These are phyloP conservation scores for Eupithecia centaureata DNA, from an alignment of 2,888 invertebrate genomes.

Conservation along the genomic window DNA sequence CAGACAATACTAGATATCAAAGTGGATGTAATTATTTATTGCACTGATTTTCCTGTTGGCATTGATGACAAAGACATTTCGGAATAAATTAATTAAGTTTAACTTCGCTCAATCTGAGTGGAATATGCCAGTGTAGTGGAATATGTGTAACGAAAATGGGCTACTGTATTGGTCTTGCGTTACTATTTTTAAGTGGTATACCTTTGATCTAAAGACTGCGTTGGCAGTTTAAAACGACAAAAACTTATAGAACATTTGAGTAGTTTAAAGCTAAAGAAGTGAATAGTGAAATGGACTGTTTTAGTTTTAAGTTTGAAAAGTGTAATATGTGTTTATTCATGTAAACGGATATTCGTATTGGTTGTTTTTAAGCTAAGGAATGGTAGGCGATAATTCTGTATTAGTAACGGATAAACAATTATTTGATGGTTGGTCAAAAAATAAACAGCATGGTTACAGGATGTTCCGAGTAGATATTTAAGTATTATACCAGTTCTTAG, in stretches of 20 bases:
- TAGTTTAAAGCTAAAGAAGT: conserved; percentile 20
- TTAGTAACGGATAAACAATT: not conserved
- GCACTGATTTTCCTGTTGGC: not conserved
- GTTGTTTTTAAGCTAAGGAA: not conserved
- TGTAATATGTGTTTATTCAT: conserved; percentile 23
- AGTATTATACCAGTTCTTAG: not conserved
- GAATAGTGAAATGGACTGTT: conserved; percentile 33
- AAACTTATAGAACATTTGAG: not conserved
- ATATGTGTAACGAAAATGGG: conserved; percentile 6
- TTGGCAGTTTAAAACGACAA: not conserved
- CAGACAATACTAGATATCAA: not conserved
- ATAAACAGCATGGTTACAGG: not conserved
- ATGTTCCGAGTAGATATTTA: not conserved
- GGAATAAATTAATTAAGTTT: not conserved
- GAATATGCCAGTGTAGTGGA: conserved; percentile 15
- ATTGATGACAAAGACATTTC: not conserved
- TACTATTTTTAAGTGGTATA: not conserved
- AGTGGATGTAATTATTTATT: not conserved
- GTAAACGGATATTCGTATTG: conserved; percentile 6
- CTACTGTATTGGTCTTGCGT: conserved; percentile 5
- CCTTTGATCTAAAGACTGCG: not conserved
- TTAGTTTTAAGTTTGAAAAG: conserved; percentile 22
- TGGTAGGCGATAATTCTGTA: not conserved
- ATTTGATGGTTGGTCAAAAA: not conserved
- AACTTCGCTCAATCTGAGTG: conserved; percentile 10